Conservation (phyloP, 1,140 invertebrate genomes). For the Kradibia gibbosae region DNA sequence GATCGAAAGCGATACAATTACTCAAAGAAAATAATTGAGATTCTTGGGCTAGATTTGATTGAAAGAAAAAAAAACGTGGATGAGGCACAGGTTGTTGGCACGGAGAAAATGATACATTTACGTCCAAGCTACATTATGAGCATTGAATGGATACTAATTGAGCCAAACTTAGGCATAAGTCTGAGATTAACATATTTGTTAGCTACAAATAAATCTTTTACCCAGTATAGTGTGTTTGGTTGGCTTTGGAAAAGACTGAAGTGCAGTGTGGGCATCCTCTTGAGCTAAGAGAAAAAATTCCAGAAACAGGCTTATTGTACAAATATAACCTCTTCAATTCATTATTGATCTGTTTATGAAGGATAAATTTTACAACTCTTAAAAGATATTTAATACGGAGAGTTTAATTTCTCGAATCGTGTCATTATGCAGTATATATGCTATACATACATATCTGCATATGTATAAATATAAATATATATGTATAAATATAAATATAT, state of each 20-base stretch:
- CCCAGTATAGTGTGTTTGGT: constrained; percentile 51
- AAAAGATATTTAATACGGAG: constrained; percentile 15
- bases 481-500: no score
- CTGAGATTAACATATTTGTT: constrained; percentile 47
- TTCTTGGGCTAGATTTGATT: constrained; percentile 11
- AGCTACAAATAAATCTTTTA: constrained; percentile 51
- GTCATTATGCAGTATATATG: neutral
- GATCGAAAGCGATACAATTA: neutral
- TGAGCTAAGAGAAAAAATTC: constrained; percentile 51
- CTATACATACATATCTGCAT: neutral
- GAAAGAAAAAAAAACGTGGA: no score
- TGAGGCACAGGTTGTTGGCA: constrained; percentile 45
- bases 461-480: no score
- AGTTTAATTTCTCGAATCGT: constrained; percentile 3
- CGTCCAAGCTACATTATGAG: constrained; percentile 39
- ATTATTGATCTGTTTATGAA: constrained; percentile 18
- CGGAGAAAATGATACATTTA: constrained; percentile 31
- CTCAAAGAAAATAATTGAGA: neutral
- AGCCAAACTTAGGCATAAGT: constrained; percentile 48
- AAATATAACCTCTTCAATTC: constrained; percentile 48
- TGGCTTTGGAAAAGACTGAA: constrained; percentile 50
- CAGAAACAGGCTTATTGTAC: constrained; percentile 51
- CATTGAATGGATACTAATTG: constrained; percentile 42
- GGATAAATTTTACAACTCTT: constrained; percentile 16
- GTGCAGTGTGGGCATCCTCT: constrained; percentile 51